Evolutionary conservation across 2,888 invertebrate species (phyloP), one percentile per base, ranked within the genome.

Genomic region (Caenorhabditis uteleia): DNA sequence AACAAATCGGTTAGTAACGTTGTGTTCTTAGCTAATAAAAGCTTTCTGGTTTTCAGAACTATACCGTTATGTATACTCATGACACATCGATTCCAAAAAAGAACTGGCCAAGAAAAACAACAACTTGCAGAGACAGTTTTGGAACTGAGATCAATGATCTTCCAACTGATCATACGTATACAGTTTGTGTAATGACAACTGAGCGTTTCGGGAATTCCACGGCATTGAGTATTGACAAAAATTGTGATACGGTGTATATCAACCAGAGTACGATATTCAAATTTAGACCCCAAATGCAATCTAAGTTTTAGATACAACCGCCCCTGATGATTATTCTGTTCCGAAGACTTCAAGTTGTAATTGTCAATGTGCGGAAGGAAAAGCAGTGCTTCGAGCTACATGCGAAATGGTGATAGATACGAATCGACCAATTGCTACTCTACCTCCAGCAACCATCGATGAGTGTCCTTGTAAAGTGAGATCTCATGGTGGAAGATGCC

Each of bases 1-100:
- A 75, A 74, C 64, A 73, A 74, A 73, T 74, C 74, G 23, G 76
- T 76, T 38, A 47, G 70, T 43, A 12, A 18, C n/a, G 7, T 31
- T 18, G 10, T 20, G 31, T 7, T 3, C 3, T 44, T 3, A 8
- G 29, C 14, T 29, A n/a, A 3, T 38, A 36, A 2, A 38, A 36
- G 25, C 25, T 23, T 21, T 21, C 7, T 16, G n/a, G 2, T 42
- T 31, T 77, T 53, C 45, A 77, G 77, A 74, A 78, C 57, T 79
- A 79, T 61, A 70, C 75, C 16, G 71, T 80, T 45, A 44, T 77
- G 33, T 79, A 75, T 69, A 74, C 78, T 1, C 72, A 75, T 10
- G 79, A 79, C 46, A 33, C 59, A 2, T 55, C 61, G 6, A 65
- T 78, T 39, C 68, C 78, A 12, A 65, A 68, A 25, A 62, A 68